Percentiles rank a stretch among this genome's conserved stretches.
phyloP scores from a whole-genome alignment of 2,888 invertebrate genomes.

The Apocheima hispidaria region DNA sequence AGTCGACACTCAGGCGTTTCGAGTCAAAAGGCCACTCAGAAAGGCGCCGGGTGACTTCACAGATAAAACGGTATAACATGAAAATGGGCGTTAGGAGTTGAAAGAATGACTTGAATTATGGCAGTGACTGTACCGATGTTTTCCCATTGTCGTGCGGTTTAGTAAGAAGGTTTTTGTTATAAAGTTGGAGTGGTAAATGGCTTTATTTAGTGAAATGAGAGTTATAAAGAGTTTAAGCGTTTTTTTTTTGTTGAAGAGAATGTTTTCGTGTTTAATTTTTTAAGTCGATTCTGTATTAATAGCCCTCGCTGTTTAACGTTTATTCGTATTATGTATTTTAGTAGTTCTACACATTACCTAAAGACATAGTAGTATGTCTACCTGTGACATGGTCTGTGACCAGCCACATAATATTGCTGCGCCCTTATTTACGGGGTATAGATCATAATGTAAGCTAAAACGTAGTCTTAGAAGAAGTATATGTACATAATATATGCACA shows the following conservation, averaged over 20 bases:
- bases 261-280: no score
- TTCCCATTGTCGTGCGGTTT: constrained; percentile 57
- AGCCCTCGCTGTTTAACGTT: no score
- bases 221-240: constrained; percentile 8
- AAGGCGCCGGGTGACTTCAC: constrained; percentile 70
- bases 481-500: no score
- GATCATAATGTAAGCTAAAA: no score
- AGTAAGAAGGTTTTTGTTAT: constrained; percentile 44
- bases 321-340: no score
- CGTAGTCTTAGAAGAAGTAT: no score
- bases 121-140: constrained; percentile 58
- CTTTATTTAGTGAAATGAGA: constrained; percentile 28
- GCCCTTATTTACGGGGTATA: no score
- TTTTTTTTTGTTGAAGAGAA: constrained; percentile 19
- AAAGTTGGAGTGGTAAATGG: constrained; percentile 27
- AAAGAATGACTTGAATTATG: constrained; percentile 72
- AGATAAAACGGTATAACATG: constrained; percentile 74
- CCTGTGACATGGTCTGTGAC: no score
- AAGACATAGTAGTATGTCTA: no score
- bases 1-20: constrained; percentile 47
- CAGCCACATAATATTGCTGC: no score
- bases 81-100: constrained; percentile 68
- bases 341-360: no score
- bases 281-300: no score
- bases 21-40: constrained; percentile 74